Evolutionary conservation across 2,113 vertebrate genomes (phyloP).

Genomic region (Microtus richardsoni): DNA sequence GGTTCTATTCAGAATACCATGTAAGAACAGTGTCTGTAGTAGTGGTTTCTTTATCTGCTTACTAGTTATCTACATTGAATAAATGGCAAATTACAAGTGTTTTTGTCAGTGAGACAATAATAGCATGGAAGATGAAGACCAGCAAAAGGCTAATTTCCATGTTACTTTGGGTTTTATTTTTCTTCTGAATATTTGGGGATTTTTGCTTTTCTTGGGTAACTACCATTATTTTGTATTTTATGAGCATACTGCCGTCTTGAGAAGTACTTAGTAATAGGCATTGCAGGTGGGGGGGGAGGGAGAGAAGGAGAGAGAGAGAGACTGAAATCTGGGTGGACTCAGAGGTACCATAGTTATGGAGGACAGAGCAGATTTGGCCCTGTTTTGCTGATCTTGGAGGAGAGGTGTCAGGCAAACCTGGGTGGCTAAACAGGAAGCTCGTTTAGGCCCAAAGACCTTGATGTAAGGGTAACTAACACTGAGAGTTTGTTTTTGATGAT

Average conservation of each 20-base stretch:
- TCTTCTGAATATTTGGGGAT: not conserved
- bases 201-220: not conserved
- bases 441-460: not conserved
- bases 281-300: not conserved
- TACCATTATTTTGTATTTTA: conserved; percentile 20
- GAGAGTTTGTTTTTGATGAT: not conserved
- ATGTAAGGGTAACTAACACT: not conserved
- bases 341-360: not conserved
- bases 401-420: not conserved
- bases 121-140: conserved; percentile 7
- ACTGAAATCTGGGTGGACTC: not conserved
- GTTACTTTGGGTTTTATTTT: conserved; percentile 33
- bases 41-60: not conserved
- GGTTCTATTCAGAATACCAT: not conserved
- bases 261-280: not conserved
- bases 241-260: not conserved
- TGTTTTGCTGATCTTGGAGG: not conserved
- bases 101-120: not conserved
- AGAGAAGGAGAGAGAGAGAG: too few species aligned
- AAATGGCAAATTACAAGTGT: conserved; percentile 14
- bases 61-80: not conserved
- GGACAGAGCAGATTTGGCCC: not conserved
- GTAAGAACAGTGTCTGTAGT: not conserved
- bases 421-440: not conserved
- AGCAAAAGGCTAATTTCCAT: not conserved